Conservation (phyloP, 2,888 invertebrate genomes). For the Sinohyriopsis cumingii region DNA sequence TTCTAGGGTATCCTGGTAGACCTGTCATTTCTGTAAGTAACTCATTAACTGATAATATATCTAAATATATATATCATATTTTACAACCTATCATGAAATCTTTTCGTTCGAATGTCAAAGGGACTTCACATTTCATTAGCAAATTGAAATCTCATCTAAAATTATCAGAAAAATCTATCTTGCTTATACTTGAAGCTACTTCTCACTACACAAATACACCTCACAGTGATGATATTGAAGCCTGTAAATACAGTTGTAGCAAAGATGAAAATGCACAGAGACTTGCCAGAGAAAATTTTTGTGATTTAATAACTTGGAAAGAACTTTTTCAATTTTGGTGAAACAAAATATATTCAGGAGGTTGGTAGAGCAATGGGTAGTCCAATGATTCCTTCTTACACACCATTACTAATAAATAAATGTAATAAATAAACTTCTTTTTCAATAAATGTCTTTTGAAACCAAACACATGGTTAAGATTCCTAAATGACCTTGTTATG, state of each 20-base stretch:
- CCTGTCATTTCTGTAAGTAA: conserved; percentile 4
- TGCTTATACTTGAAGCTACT: conserved; percentile 5
- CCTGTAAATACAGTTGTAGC: conserved; percentile 7
- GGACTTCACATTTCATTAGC: conserved; percentile 7
- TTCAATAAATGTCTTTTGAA: too few relatives aligned
- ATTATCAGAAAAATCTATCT: neutral
- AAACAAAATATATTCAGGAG: too few relatives aligned
- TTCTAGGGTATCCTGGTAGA: conserved; percentile 1
- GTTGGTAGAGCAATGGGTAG: too few relatives aligned
- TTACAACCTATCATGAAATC: neutral
- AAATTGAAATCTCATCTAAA: conserved; percentile 1
- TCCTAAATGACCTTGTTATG: too few relatives aligned
- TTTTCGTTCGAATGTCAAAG: conserved; percentile 9
- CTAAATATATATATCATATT: too few relatives aligned
- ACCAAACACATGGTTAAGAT: too few relatives aligned
- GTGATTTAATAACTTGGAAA: conserved; percentile 11
- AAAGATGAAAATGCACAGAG: neutral
- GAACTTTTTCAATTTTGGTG: conserved; percentile 1
- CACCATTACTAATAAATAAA: too few relatives aligned
- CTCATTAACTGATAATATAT: neutral
- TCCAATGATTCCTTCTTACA: too few relatives aligned
- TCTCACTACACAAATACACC: conserved; percentile 12
- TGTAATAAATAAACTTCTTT: too few relatives aligned
- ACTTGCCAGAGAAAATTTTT: neutral
- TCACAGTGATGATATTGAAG: conserved; percentile 8